Evolutionary conservation across 2,888 invertebrate species (phyloP), one percentile per base, ranked within the genome.

Genomic region (Andrena marginata): DNA sequence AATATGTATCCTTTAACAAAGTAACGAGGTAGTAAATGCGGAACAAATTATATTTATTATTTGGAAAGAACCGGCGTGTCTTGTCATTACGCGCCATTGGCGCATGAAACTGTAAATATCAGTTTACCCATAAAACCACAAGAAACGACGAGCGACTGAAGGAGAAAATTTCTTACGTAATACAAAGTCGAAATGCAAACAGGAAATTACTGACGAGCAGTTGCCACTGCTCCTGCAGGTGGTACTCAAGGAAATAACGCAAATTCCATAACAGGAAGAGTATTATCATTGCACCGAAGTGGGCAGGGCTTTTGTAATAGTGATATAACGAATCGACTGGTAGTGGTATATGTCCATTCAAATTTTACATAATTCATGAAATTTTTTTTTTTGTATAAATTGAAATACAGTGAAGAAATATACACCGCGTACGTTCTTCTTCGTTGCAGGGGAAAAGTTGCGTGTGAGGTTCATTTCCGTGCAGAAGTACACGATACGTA

Each of bases 161-260:
- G 20, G 63, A 56, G 77, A 71, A 77, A 77, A 71, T 71, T 31
- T 13, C 42, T 77, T 77, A 29, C 31, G 63, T 33, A 56, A 77
- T 42, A 2, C 4, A 2, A 56, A 56, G 13, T 48, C 13, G 48
- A 71, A 64, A 56, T 71, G n/a, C 77, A 48, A 64, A 71, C 63
- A 64, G 63, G 71, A 77, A 77, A 64, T 71, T 16, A 48, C 20
- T 54, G 42, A 54, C 51, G 31, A 31, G 20, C 35, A 20, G 29
- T 42, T 42, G 7, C 42, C 20, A 16, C 4, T 48, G 56, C 20
- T 10, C 56, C 56, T 10, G 4, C 23, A 48, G 20, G 23, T n/a
- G 31, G 13, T 5, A 3, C 7, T 5, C 1, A 2, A 33, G 59
- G 56, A 42, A 71, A 56, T 33, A 31, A 26, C 13, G 2, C 49